phyloP scores from a whole-genome alignment of 2,113 vertebrate species.

The Arizona elegans region DNA sequence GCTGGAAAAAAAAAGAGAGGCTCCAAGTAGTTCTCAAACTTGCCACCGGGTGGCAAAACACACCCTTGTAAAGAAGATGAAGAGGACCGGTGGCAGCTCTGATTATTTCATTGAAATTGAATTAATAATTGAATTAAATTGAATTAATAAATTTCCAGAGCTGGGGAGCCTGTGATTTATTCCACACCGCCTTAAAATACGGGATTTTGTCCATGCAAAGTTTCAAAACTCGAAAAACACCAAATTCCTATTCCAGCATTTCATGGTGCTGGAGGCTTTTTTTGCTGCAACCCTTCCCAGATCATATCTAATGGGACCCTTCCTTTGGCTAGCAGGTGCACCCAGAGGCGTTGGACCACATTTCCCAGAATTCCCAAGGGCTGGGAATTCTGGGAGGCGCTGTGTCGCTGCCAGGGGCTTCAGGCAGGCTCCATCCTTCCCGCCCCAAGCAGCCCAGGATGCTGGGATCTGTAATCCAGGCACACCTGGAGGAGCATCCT shows the following conservation, averaged over 20 bases:
- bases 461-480: not conserved
- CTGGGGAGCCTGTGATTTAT: not conserved
- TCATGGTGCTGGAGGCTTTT: not conserved
- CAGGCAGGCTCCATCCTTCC: not conserved
- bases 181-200: not conserved
- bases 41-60: not conserved
- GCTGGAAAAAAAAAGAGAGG: too few species aligned
- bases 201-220: not conserved
- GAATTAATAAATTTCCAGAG: too few species aligned
- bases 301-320: not conserved
- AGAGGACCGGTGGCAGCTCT: too few species aligned
- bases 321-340: not conserved
- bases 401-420: not conserved
- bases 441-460: not conserved
- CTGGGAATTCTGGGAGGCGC: not conserved
- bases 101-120: too few species aligned
- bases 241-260: not conserved
- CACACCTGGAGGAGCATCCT: not conserved
- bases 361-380: not conserved
- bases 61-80: not conserved
- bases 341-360: not conserved
- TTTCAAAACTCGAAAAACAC: not conserved
- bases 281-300: not conserved
- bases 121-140: too few species aligned
- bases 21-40: not conserved